phyloP scores from a whole-genome alignment of 2,888 invertebrate genomes.

The Noctuana brunneofusca region DNA sequence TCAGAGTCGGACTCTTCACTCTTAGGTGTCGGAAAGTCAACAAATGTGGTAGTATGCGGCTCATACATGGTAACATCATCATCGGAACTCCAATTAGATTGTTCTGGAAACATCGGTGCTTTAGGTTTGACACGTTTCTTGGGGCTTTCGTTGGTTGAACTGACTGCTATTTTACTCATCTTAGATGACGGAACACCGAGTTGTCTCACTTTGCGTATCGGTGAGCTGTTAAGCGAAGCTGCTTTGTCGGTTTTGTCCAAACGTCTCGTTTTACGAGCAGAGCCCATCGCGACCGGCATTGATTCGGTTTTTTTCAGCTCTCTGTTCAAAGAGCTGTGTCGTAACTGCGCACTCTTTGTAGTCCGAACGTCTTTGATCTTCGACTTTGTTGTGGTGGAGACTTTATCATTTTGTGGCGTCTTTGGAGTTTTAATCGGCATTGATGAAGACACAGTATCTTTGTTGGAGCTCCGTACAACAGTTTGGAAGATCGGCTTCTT shows the following conservation, averaged over 20 bases:
- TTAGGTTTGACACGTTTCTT: conserved; percentile 68
- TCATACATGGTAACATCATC: conserved; percentile 80
- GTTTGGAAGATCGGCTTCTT: conserved; percentile 77
- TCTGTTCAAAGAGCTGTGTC: conserved; percentile 73
- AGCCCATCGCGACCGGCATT: conserved; percentile 66
- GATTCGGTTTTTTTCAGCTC: conserved; percentile 66
- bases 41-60: conserved; percentile 71
- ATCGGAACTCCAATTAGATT: conserved; percentile 56
- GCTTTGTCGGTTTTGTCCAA: conserved; percentile 76
- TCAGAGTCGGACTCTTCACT: conserved; percentile 74
- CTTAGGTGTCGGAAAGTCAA: conserved; percentile 65
- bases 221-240: conserved; percentile 74
- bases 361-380: conserved; percentile 63
- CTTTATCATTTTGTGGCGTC: conserved; percentile 58
- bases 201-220: conserved; percentile 75
- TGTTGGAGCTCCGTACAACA: conserved; percentile 65
- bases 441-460: conserved; percentile 65
- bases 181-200: conserved; percentile 64
- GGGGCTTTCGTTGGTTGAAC: conserved; percentile 69
- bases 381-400: conserved; percentile 58
- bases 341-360: conserved; percentile 63
- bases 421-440: conserved; percentile 54
- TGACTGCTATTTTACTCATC: conserved; percentile 55
- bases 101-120: conserved; percentile 54
- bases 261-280: conserved; percentile 73